These are phyloP conservation scores for Macheiramphus alcinus DNA, from an alignment of 2,113 vertebrate genomes.

Conservation along the genomic window DNA sequence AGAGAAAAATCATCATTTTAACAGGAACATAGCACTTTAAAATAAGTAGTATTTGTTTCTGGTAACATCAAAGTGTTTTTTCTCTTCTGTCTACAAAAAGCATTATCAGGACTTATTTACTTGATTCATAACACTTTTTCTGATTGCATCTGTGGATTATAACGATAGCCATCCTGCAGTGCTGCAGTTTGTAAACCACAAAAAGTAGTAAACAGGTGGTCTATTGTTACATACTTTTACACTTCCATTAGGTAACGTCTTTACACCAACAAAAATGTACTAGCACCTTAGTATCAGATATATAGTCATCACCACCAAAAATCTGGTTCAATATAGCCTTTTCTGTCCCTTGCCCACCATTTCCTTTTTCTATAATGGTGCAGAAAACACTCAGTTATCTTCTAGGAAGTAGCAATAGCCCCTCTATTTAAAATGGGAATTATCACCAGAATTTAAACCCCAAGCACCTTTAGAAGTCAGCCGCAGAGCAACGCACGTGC, in stretches of 20 bases:
- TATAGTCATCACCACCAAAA: not conserved
- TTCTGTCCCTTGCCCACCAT: not conserved
- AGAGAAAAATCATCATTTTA: not conserved
- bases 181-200: not conserved
- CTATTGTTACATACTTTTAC: not conserved
- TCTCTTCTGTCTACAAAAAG: not conserved
- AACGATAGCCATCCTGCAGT: not conserved
- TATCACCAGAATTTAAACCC: not conserved
- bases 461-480: not conserved
- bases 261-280: not conserved
- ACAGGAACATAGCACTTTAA: not conserved
- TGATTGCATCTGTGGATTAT: not conserved
- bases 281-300: not conserved
- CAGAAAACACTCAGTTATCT: not conserved
- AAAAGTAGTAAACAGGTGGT: not conserved
- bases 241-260: not conserved
- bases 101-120: not conserved
- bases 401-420: not conserved
- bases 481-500: not conserved
- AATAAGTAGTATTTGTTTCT: not conserved
- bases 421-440: not conserved
- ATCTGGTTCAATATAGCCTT: not conserved
- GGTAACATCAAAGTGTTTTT: not conserved
- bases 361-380: not conserved
- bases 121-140: not conserved